Evolutionary conservation across 1,140 invertebrate genomes (phyloP).

Genomic region (Hylyphantes graminicola): DNA sequence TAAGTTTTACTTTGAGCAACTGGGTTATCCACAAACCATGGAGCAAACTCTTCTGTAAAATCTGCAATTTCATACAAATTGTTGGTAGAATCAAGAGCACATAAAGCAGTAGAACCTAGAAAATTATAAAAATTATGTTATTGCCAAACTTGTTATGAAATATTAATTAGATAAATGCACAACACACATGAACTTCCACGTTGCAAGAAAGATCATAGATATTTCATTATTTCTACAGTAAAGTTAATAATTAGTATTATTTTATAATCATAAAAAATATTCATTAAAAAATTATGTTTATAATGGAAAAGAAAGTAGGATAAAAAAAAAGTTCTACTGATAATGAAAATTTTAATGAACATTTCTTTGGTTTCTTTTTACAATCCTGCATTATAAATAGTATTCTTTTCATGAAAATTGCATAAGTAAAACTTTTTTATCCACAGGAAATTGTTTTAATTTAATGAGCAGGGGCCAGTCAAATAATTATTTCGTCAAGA

Average conservation of each 20-base stretch:
- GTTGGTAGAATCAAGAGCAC: conserved; percentile 35
- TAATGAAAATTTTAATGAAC: too few species aligned
- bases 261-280: neutral
- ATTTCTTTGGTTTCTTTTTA: too few species aligned
- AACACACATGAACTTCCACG: neutral
- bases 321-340: too few species aligned
- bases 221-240: neutral
- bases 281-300: neutral
- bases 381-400: too few species aligned
- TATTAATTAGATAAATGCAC: neutral
- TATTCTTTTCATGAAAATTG: too few species aligned
- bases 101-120: conserved; percentile 27
- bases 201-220: neutral
- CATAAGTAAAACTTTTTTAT: too few species aligned
- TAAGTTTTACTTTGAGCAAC: conserved; percentile 20
- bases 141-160: neutral
- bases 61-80: conserved; percentile 45
- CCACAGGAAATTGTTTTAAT: too few species aligned
- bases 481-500: too few species aligned
- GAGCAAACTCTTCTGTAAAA: conserved; percentile 33
- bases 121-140: neutral
- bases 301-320: neutral
- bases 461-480: too few species aligned
- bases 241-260: too few species aligned
- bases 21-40: conserved; percentile 36